phyloP scores from a whole-genome alignment of 1,140 invertebrate genomes.

The Hyposmocoma kahamanoa region DNA sequence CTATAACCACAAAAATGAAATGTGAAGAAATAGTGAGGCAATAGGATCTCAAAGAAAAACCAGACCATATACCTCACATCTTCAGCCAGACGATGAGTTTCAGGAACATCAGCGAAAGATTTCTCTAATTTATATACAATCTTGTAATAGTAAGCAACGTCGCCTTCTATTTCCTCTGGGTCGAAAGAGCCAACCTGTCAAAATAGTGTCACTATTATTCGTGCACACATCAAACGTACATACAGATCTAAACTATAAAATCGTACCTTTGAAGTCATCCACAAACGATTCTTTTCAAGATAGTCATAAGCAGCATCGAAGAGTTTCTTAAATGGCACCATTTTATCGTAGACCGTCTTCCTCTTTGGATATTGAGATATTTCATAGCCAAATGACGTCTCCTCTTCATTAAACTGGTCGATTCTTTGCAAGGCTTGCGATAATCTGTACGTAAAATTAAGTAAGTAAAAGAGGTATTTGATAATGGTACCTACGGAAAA shows the following conservation, averaged over 20 bases:
- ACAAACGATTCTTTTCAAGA: conserved; percentile 85
- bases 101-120: conserved; percentile 83
- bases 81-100: conserved; percentile 77
- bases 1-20: conserved; percentile 41
- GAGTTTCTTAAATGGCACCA: conserved; percentile 90
- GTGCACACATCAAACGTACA: too few species aligned
- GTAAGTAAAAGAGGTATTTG: background rate
- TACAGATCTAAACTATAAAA: too few species aligned
- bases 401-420: conserved; percentile 94
- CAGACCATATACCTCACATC: conserved; percentile 78
- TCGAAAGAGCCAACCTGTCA: conserved; percentile 84
- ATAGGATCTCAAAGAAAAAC: too few species aligned
- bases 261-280: conserved; percentile 83
- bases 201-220: conserved; percentile 1
- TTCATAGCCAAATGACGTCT: conserved; percentile 92
- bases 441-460: conserved; percentile 49
- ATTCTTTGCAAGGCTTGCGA: conserved; percentile 85
- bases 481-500: too few species aligned
- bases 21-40: too few species aligned
- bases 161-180: conserved; percentile 91
- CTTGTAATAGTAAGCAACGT: conserved; percentile 86
- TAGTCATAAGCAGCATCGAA: conserved; percentile 93
- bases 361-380: conserved; percentile 91
- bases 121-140: conserved; percentile 93
- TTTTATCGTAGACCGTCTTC: conserved; percentile 81